Base-by-base conservation (phyloP, 2,888 invertebrate genomes). In the Pediacus dermestoides region DNA sequence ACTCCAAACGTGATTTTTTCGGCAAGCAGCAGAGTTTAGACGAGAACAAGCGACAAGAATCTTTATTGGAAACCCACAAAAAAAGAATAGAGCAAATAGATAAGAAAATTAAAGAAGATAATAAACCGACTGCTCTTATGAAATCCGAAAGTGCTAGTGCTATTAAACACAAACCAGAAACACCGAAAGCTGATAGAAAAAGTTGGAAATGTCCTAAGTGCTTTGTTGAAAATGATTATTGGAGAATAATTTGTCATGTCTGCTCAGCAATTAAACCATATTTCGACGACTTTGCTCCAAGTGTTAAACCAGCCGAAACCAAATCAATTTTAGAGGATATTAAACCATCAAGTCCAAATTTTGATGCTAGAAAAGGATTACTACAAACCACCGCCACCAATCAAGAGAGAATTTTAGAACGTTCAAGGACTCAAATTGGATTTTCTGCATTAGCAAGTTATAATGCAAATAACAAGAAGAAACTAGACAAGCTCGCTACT, bases 181-280 rank as follows among this genome's bases (percentile, higher is more conserved):
- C 61, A 1, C 58, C 64, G 1, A 64, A 64, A 48, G 25, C 50
- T n/a, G 65, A 67, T 34, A 53, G 62, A 16, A 67, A 67, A 46
- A 60, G 52, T 41, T 81, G 81, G 82, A 62, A 64, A n/a, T 81
- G 81, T 58, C 71, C 74, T 1, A 70, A 71, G 42, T 81, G 81
- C 54, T 78, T 78, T 1, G 61, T 75, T 30, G 73, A 77, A 53
- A 81, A 81, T 60, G 72, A 74, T 16, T 74, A 75, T 37, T 77
- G 77, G 70, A 67, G 78, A 44, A 75, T 79, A 8, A 78, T 79
- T 21, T 82, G 82, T 61, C 76, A 76, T 46, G 75, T 76, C 10
- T 81, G 81, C 50, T 73, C 73, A 13, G 67, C 69, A 23, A 73
- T 74, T 46, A 72, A 74, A 52, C 73, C 74, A 1, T 70, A 71